Base-by-base conservation (phyloP, 1,140 invertebrate genomes). In the Hesperophylax magnus region DNA sequence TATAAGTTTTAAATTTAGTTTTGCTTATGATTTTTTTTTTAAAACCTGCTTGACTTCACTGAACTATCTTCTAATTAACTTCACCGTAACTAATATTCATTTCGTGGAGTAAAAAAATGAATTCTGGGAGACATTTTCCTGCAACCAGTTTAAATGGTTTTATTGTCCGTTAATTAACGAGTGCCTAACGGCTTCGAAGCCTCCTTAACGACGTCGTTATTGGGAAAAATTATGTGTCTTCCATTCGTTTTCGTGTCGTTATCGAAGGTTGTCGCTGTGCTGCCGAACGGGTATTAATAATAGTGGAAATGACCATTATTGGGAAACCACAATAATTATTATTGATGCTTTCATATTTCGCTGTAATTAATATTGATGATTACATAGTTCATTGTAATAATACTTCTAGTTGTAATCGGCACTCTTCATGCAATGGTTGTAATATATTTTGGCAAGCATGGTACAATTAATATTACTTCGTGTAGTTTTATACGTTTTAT, bases 81-180 rank as follows among this genome's bases (percentile, higher is more conserved):
- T n/a, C n/a, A n/a, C n/a, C n/a, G n/a, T n/a, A n/a, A n/a, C n/a
- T n/a, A n/a, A 8, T 34, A 34, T 8, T 34, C 3, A 34, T 7
- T 34, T 34, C 7, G 34, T 8, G 8, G 4, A 34, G 34, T 8
- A 34, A 34, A 34, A 34, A 34, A 34, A 47, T 2, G 8, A 14
- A 47, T 47, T 1, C 1, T 47, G 3, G 11, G 14, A 14, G 11
- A 47, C 11, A 47, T 47, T 47, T 47, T 47, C 39, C 11, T 47
- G 9, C 39, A 47, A 27, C 27, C 8, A 56, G 31, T 65, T 82
- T 58, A 60, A 76, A 77, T 65, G 53, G 81, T 78, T 83, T 80
- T 83, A 83, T 80, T 83, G 78, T 80, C 52, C 75, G 61, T 83
- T 83, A 83, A 83, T 83, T 83, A 83, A 80, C 56, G 76, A 80